Conservation (phyloP, 1,140 invertebrate species). For the Drosophila kikkawai region DNA sequence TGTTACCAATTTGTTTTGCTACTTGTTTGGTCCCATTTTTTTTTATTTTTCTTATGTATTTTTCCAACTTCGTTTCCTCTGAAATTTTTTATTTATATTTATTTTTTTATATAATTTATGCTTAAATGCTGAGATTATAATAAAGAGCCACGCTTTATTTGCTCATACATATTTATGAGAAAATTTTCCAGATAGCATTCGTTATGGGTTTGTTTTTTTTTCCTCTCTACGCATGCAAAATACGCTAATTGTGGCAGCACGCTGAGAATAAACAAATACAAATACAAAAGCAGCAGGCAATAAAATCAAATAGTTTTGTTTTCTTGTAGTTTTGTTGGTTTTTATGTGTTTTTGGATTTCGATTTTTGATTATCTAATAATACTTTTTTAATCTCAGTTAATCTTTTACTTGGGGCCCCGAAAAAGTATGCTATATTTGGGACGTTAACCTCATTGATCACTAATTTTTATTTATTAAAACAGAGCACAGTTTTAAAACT, state of each 20-base stretch:
- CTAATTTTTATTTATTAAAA: not conserved
- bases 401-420: not conserved
- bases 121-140: constrained; percentile 14
- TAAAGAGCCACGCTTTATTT: constrained; percentile 26
- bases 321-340: not conserved
- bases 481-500: constrained; percentile 18
- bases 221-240: constrained; percentile 47
- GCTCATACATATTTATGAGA: constrained; percentile 51
- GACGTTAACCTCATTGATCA: not conserved
- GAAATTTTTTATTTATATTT: not conserved
- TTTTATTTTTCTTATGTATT: not conserved
- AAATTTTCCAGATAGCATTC: constrained; percentile 42
- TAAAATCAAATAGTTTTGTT: constrained; percentile 3
- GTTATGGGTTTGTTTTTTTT: constrained; percentile 9
- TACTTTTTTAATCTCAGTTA: not conserved
- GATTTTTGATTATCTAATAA: not conserved
- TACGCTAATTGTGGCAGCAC: constrained; percentile 59
- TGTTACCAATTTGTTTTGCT: constrained; percentile 29
- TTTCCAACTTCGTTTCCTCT: not conserved
- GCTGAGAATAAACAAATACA: constrained; percentile 26
- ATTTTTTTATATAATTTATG: constrained; percentile 32
- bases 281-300: not conserved
- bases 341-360: not conserved
- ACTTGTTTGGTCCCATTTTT: constrained; percentile 14
- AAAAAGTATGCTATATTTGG: constrained; percentile 11